A percentile compares a stretch with the other conserved stretches of the same genome.
Conservation (phyloP, 2,113 vertebrate species). For the Acrocephalus kingi region DNA sequence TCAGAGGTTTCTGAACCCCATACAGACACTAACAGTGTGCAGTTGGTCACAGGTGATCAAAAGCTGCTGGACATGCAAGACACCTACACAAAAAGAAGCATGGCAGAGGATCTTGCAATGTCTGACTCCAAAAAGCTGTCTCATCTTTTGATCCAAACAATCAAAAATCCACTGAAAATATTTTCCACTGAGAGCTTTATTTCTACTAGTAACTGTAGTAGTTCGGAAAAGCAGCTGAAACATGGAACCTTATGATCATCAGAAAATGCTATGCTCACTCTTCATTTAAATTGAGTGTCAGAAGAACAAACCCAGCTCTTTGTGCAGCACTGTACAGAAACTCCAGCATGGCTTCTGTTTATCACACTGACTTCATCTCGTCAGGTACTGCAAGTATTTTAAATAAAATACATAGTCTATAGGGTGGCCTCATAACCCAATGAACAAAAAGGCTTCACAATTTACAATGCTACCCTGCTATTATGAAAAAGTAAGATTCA, state of each 20-base stretch:
- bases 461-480: not conserved
- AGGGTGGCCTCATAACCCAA: not conserved
- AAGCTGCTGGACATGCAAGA: not conserved
- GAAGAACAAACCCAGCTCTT: not conserved
- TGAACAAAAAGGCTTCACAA: not conserved
- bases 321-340: not conserved
- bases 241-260: not conserved
- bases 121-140: not conserved
- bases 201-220: not conserved
- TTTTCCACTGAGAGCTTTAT: not conserved
- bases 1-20: not conserved
- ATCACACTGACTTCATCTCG: not conserved
- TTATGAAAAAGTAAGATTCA: not conserved
- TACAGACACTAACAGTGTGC: not conserved
- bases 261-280: not conserved
- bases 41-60: not conserved
- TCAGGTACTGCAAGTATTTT: not conserved
- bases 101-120: not conserved
- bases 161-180: not conserved
- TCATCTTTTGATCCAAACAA: not conserved
- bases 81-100: not conserved
- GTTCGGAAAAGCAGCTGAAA: not conserved
- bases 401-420: not conserved
- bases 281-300: not conserved
- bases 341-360: not conserved